Base-by-base conservation (phyloP, 1,140 invertebrate genomes). In the Drosophila sturtevanti region DNA sequence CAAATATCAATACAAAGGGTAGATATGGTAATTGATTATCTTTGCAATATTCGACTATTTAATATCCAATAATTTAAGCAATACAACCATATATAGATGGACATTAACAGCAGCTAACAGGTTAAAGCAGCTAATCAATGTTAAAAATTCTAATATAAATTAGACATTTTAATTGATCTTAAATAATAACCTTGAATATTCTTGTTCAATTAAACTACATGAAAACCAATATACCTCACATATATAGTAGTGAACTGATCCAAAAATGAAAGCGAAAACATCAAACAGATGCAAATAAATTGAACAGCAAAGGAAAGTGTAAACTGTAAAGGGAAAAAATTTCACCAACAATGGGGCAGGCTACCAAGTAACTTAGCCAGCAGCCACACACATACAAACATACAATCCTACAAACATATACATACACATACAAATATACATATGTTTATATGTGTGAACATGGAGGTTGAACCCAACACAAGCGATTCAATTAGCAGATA, bases 401-500 rank as follows among this genome's bases (percentile, higher is more conserved):
- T 59, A 35, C 11, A n/a, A n/a, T n/a, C n/a, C 3, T 63, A 22
- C 34, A 56, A 12, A 37, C 35, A 16, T 14, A 41, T 11, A 44
- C 0, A 11, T 3, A 18, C 6, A 4, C 1, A 44, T 3, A 63
- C 63, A 11, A 63, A 31, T 60, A 24, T 60, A 9, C 34, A 12
- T 27, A 2, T 22, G 24, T 27, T 10, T 21, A 54, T 31, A 16
- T 48, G 37, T 22, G 12, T 35, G 59, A 35, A 44, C 54, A 56
- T 64, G 55, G 37, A 37, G 55, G 27, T 61, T 60, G 44, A 22
- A 54, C 41, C 24, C 55, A 44, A 62, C 58, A 64, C 51, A 59
- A 52, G 62, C 72, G 67, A 78, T 78, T 78, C 75, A 78, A 78
- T 78, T 78, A 78, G 67, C 67, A 71, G 75, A 78, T 78, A 78